These are phyloP conservation scores for Tupaia tana DNA, from an alignment of 2,113 vertebrate genomes.

Conservation along the genomic window DNA sequence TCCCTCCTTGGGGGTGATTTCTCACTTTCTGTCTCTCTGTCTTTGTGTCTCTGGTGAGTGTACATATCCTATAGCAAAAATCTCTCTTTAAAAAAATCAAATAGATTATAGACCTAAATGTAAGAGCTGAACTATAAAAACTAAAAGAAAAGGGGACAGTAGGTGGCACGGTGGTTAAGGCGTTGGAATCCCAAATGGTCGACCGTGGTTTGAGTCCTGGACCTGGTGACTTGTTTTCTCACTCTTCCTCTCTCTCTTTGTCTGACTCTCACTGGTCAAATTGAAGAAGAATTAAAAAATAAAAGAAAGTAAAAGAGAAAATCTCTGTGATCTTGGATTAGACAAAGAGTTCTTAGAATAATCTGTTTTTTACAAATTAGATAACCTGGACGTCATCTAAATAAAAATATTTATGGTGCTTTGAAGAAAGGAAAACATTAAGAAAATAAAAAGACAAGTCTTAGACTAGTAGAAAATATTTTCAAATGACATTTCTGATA, in stretches of 20 bases:
- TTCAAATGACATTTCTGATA: conserved; percentile 3
- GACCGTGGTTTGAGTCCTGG: too few relatives aligned
- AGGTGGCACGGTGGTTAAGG: too few relatives aligned
- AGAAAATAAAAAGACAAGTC: neutral
- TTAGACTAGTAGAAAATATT: neutral
- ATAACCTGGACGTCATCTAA: neutral
- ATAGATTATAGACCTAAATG: neutral
- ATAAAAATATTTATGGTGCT: neutral
- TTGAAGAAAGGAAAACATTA: neutral
- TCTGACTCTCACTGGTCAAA: too few relatives aligned
- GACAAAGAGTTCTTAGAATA: neutral
- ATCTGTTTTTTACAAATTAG: neutral
- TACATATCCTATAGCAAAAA: too few relatives aligned
- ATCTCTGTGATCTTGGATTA: neutral
- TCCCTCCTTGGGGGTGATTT: too few relatives aligned
- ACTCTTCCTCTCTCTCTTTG: too few relatives aligned
- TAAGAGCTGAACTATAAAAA: neutral
- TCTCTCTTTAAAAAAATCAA: too few relatives aligned
- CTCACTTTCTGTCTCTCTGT: too few relatives aligned
- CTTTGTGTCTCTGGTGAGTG: too few relatives aligned
- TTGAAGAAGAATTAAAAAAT: too few relatives aligned
- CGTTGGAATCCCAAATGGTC: too few relatives aligned
- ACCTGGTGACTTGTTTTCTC: too few relatives aligned
- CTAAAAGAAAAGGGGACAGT: neutral
- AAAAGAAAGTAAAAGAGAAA: neutral